phyloP scores from a whole-genome alignment of 2,797 vertebrate species.

The Lates japonicus region DNA sequence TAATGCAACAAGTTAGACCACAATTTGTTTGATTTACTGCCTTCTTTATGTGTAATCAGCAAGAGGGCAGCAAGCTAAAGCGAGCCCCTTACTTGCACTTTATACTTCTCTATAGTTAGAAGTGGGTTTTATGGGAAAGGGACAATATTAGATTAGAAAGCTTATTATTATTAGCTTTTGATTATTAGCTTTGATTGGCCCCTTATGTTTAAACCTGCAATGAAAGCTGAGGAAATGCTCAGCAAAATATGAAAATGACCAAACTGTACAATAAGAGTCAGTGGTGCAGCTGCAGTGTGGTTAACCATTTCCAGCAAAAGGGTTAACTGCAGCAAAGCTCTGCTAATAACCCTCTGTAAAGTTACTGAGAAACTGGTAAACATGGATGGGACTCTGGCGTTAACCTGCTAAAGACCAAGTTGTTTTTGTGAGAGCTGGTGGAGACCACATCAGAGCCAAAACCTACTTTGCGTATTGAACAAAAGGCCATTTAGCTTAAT shows the following conservation, averaged over 20 bases:
- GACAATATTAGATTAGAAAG: slow-evolving; percentile 18
- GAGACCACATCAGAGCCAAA: background rate
- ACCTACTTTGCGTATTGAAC: background rate
- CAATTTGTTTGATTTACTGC: slow-evolving; percentile 62
- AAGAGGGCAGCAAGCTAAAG: slow-evolving; percentile 40
- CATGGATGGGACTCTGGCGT: background rate
- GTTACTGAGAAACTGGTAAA: background rate
- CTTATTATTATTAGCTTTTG: slow-evolving; percentile 25
- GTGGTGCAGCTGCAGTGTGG: background rate
- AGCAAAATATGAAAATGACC: background rate
- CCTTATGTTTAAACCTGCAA: slow-evolving; percentile 11
- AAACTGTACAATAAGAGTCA: background rate
- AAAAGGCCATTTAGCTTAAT: background rate
- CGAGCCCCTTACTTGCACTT: slow-evolving; percentile 34
- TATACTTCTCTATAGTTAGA: slow-evolving; percentile 32
- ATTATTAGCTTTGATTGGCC: slow-evolving; percentile 15
- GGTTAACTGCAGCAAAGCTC: too few relatives aligned
- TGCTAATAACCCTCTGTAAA: too few relatives aligned
- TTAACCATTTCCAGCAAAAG: too few relatives aligned
- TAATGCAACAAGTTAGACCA: slow-evolving; percentile 53
- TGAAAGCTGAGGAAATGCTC: background rate
- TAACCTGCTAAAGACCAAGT: too few relatives aligned
- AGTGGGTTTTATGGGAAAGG: slow-evolving; percentile 37
- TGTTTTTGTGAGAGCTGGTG: background rate
- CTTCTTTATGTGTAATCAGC: slow-evolving; percentile 49